Evolutionary conservation across 2,888 invertebrate genomes (phyloP).

Genomic region (Hemaris fuciformis): DNA sequence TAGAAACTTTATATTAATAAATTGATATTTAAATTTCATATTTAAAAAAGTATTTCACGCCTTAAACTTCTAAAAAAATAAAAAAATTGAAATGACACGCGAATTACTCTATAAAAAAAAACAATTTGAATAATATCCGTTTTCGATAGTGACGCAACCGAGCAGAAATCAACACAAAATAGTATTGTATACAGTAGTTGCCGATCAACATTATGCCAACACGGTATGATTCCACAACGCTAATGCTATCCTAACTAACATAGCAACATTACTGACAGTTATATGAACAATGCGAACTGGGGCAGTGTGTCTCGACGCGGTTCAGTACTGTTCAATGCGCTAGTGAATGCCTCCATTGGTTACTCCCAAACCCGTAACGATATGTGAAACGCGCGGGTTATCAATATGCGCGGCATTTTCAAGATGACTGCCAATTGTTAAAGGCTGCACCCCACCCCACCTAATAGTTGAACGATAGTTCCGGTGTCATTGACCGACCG

Average conservation of each 20-base stretch:
- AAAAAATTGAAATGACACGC: too few relatives aligned
- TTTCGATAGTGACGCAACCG: too few relatives aligned
- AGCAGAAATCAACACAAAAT: background rate
- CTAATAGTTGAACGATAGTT: slow-evolving; percentile 59
- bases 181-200: background rate
- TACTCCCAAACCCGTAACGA: background rate
- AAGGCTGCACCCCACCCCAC: slow-evolving; percentile 35
- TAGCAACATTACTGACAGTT: background rate
- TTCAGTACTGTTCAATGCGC: too few relatives aligned
- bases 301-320: background rate
- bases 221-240: background rate
- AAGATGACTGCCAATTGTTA: slow-evolving; percentile 48
- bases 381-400: background rate
- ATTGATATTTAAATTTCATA: too few relatives aligned
- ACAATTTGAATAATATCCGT: too few relatives aligned
- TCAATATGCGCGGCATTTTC: slow-evolving; percentile 14
- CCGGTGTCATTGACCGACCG: slow-evolving; percentile 67
- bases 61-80: too few relatives aligned
- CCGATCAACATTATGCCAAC: background rate
- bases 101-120: too few relatives aligned
- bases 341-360: background rate
- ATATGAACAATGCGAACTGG: background rate
- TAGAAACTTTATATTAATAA: too few relatives aligned
- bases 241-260: background rate
- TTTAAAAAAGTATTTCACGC: too few relatives aligned